Evolutionary conservation across 1,140 invertebrate species (phyloP), one percentile per base, ranked within the genome.

Genomic region (Bathynomus jamesi): DNA sequence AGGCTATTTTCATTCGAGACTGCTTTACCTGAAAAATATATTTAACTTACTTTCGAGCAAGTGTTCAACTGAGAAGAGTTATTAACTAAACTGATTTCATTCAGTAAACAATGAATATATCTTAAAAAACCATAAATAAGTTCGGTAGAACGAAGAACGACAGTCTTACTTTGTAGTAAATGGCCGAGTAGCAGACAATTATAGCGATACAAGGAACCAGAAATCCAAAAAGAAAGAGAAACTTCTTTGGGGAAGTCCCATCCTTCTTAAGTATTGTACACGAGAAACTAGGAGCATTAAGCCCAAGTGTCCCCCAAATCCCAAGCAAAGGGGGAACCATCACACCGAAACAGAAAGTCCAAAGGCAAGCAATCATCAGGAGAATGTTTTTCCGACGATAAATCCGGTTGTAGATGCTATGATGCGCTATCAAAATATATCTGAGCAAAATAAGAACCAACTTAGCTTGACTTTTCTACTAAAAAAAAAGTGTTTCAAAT

Each of bases 131-230:
- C 17, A 30, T n/a, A 27, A 62, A 29, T 62, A 27, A 24, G 5
- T 3, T n/a, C 7, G 2, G 10, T 31, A 21, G 13, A 24, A 3
- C 3, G 10, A 29, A 53, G 40, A 17, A 53, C 21, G 13, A 3
- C 40, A 53, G 2, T 17, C 31, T 3, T 29, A 94, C 91, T 65
- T 87, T 87, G 84, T 89, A 90, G 79, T 92, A 94, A 71, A 94
- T 94, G 82, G 91, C 91, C 0, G 89, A 87, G 82, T 94, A 95
- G 25, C 90, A 92, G 30, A 89, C 83, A 28, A 91, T 89, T 73
- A 94, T 94, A 3, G 91, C 89, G 2, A 91, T 77, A 76, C 91
- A 93, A 0, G 91, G 92, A 31, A 29, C 94, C 80, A 8, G 91
- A 84, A 78, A 92, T 4, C 90, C 92, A 72, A 94, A 85, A 0